A percentile compares a stretch with the other conserved stretches of the same genome.
phyloP scores from a whole-genome alignment of 37 sponge, comb jelly and placozoan species.

The Diacarnus erythraeanus region DNA sequence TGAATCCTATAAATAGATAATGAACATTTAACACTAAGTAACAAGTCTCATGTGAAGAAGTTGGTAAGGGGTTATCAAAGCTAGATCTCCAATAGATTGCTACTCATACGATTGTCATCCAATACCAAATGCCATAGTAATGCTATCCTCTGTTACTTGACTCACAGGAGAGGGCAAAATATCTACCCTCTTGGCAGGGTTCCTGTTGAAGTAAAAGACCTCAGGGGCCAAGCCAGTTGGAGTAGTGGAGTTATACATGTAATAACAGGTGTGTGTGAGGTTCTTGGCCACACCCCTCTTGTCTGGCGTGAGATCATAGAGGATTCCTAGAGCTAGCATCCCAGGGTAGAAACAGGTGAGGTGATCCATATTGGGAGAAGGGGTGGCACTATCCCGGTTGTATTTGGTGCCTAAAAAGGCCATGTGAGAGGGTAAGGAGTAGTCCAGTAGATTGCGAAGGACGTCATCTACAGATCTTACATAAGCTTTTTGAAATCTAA shows the following conservation, averaged over 20 bases:
- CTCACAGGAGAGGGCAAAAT: background rate
- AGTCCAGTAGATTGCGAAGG: conserved; percentile 30
- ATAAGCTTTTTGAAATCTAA: conserved; percentile 71
- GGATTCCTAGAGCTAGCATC: conserved; percentile 77
- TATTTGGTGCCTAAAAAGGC: conserved; percentile 62
- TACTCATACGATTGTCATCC: too few relatives aligned
- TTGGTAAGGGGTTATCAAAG: too few relatives aligned
- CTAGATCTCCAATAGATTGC: too few relatives aligned
- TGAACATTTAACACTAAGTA: too few relatives aligned
- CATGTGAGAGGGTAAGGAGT: conserved; percentile 68
- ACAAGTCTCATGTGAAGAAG: too few relatives aligned
- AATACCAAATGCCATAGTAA: too few relatives aligned
- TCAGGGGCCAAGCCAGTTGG: conserved; percentile 88
- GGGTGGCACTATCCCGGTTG: background rate
- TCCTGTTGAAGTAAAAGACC: conserved; percentile 70
- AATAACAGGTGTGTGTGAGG: conserved; percentile 82
- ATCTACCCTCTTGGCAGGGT: background rate
- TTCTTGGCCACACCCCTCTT: conserved; percentile 70
- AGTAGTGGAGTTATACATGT: conserved; percentile 70
- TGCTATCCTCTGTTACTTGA: too few relatives aligned
- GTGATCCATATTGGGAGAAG: conserved; percentile 43
- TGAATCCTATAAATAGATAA: background rate
- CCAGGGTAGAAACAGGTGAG: conserved; percentile 87
- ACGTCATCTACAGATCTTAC: conserved; percentile 47
- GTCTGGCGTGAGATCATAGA: conserved; percentile 49